These are phyloP conservation scores for Macrophya annulata DNA, from an alignment of 2,888 invertebrate genomes.

Conservation along the genomic window DNA sequence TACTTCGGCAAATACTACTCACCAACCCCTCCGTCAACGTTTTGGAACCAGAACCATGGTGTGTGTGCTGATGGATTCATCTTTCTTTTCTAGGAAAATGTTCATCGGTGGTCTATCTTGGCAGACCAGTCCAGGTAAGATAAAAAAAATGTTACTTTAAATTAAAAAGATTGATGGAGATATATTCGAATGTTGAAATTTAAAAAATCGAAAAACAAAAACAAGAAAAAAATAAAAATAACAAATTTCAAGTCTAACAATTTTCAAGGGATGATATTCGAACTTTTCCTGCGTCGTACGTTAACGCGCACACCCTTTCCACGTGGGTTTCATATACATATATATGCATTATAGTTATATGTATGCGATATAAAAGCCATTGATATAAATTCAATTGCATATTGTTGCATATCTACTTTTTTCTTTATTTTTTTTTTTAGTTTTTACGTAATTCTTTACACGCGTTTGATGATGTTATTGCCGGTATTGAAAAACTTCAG, in stretches of 20 bases:
- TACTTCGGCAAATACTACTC: conserved; percentile 16
- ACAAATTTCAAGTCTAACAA: background rate
- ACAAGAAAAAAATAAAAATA: background rate
- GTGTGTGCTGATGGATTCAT: conserved; percentile 76
- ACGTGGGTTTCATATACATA: background rate
- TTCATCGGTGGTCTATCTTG: conserved; percentile 99
- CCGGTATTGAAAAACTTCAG: background rate
- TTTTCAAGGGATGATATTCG: background rate
- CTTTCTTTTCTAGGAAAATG: conserved; percentile 97
- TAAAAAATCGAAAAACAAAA: background rate
- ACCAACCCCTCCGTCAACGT: conserved; percentile 2
- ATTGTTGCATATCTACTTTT: background rate
- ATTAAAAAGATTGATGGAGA: background rate
- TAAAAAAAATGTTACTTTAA: background rate
- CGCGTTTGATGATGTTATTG: background rate
- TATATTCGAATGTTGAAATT: background rate
- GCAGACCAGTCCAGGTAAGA: conserved; percentile 99
- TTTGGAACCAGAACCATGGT: conserved; percentile 58
- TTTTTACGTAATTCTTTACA: background rate
- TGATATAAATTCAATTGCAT: background rate
- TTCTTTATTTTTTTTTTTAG: too few relatives aligned
- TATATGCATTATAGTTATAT: background rate
- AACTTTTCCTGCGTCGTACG: background rate
- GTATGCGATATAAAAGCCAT: background rate
- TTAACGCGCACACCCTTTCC: background rate